Conservation (phyloP, 2,797 vertebrate genomes). For the Typhlichthys eigenmanni region DNA sequence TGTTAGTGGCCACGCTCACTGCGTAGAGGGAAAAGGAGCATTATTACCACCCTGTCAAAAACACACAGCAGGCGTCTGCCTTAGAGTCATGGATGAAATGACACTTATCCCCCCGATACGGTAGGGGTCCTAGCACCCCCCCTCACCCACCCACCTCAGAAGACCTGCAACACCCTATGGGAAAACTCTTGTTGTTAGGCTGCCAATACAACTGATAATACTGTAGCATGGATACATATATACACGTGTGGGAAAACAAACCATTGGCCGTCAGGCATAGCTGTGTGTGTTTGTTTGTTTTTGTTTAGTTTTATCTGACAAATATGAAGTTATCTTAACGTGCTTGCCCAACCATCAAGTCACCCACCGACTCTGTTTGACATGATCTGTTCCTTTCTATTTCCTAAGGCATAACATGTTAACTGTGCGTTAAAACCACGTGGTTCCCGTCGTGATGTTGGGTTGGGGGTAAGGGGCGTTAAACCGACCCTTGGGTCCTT, state of each 20-base stretch:
- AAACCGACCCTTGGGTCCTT: slow-evolving; percentile 96
- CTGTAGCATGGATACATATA: slow-evolving; percentile 1
- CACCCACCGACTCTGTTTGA: slow-evolving; percentile 20
- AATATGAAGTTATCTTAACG: slow-evolving; percentile 29
- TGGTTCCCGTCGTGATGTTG: slow-evolving; percentile 27
- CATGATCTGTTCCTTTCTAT: not conserved
- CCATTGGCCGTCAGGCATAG: slow-evolving; percentile 31
- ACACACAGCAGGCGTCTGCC: slow-evolving; percentile 70
- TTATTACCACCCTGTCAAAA: slow-evolving; percentile 80
- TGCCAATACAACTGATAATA: not conserved
- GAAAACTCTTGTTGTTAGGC: not conserved
- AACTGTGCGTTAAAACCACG: slow-evolving; percentile 7
- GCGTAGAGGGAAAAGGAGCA: slow-evolving; percentile 92
- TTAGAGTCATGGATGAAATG: slow-evolving; percentile 62
- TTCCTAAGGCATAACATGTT: not conserved
- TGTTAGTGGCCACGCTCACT: slow-evolving; percentile 99
- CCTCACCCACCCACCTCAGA: slow-evolving; percentile 71
- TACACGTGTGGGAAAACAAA: slow-evolving; percentile 11
- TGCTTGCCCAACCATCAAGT: not conserved
- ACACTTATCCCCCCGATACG: slow-evolving; percentile 33
- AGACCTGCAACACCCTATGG: not conserved
- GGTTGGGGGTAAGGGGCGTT: slow-evolving; percentile 41
- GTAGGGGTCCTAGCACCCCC: slow-evolving; percentile 84
- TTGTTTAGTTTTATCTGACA: slow-evolving; percentile 13
- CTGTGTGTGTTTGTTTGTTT: not conserved